Base-by-base conservation (phyloP, 2,113 vertebrate species). In the Lepus timidus region DNA sequence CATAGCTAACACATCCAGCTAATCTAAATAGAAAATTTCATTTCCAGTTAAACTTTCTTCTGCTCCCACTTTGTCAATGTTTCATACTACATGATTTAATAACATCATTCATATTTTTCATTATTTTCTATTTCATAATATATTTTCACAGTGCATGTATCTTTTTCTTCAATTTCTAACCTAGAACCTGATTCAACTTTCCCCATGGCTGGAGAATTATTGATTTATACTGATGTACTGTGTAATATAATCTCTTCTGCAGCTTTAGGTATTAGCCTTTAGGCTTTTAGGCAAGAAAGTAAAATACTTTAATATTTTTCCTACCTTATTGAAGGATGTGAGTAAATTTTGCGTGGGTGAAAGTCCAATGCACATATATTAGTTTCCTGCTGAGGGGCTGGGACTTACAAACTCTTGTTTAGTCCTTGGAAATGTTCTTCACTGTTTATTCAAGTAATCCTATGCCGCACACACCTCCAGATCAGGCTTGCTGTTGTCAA, bases 251-350 rank as follows among this genome's bases (percentile, higher is more conserved):
- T 98, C 97, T 98, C 92, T 98, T 97, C 95, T 98, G 85, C 1
- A 83, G 91, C 33, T 98, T 97, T 98, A 97, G 85, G 67, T 98
- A 98, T 94, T 98, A 96, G 90, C 96, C 95, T 98, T 97, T 95
- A 96, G 96, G 98, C 96, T 98, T 97, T 96, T 95, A 98, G 98
- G 96, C 96, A 96, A 49, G 61, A 98, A 98, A 97, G 97, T 94
- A 96, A 98, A 98, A 98, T 33, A 97, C 95, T 98, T 98, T 96
- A 95, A 98, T 98, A 98, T 98, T 98, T 98, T 98, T 98, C 99
- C 98, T 99, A 99, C 99, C 99, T 99, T 99, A 98, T 99, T 98
- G 98, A 98, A 98, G 98, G 97, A 98, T 98, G 96, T 94, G 96
- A 97, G 96, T 98, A 98, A 98, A 99, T 99, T 99, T 98, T 98